Conservation (phyloP, 1,140 invertebrate species). For the Cydia fagiglandana region DNA sequence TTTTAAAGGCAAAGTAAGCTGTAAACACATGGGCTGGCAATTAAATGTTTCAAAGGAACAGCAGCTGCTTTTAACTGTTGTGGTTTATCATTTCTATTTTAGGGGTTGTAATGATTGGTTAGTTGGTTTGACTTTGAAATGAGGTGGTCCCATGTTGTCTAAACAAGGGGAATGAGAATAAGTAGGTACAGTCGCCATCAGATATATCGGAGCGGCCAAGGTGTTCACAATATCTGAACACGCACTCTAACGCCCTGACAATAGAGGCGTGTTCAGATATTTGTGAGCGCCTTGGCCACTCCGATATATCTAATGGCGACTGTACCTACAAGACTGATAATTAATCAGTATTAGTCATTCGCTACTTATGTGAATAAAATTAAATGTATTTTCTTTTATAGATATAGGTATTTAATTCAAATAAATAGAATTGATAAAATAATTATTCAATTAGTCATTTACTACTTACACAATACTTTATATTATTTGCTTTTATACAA, state of each 20-base stretch:
- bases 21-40: conserved; percentile 29
- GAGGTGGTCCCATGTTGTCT: conserved; percentile 13
- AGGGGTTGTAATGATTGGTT: conserved; percentile 21
- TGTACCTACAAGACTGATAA: not conserved
- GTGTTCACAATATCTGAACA: too few relatives aligned
- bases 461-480: too few relatives aligned
- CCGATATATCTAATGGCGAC: too few relatives aligned
- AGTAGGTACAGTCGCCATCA: too few relatives aligned
- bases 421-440: too few relatives aligned
- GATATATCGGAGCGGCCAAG: too few relatives aligned
- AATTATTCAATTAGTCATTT: too few relatives aligned
- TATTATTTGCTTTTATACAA: too few relatives aligned
- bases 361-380: not conserved
- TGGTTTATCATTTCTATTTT: conserved; percentile 31
- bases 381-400: not conserved
- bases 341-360: not conserved
- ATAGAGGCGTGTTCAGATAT: too few relatives aligned
- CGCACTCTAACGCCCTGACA: too few relatives aligned
- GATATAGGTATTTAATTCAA: not conserved
- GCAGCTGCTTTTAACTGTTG: conserved; percentile 31
- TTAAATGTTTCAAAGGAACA: conserved; percentile 28
- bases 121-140: conserved; percentile 22
- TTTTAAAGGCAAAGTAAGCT: conserved; percentile 28
- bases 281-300: too few relatives aligned
- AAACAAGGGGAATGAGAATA: conserved; percentile 10